A percentile compares a stretch with the other conserved stretches of the same genome.
phyloP scores from a whole-genome alignment of 2,797 vertebrate species.

The Pseudotriccus pelzelni region DNA sequence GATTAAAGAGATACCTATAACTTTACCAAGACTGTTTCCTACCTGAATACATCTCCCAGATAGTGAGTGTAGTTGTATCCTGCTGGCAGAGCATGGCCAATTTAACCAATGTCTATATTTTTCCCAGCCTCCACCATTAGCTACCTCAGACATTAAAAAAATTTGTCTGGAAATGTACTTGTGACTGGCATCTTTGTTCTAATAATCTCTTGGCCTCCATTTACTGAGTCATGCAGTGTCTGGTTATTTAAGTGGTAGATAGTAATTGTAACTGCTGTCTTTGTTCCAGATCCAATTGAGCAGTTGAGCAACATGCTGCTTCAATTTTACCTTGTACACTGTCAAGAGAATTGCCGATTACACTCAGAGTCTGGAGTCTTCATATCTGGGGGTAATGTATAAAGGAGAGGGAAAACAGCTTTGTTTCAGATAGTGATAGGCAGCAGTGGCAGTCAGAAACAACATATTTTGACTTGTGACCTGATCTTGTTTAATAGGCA shows the following conservation, averaged over 20 bases:
- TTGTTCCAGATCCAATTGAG: slow-evolving; percentile 53
- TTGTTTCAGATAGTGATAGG: slow-evolving; percentile 48
- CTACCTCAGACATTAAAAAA: background rate
- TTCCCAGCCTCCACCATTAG: background rate
- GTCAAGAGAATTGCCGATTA: slow-evolving; percentile 73
- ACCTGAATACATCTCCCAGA: background rate
- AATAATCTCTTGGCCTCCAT: background rate
- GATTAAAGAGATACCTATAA: background rate
- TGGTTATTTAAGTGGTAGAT: slow-evolving; percentile 46
- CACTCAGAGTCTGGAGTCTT: slow-evolving; percentile 56
- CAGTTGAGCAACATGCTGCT: slow-evolving; percentile 46
- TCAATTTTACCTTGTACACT: slow-evolving; percentile 68
- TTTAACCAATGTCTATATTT: background rate
- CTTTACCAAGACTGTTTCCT: background rate
- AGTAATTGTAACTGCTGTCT: slow-evolving; percentile 22
- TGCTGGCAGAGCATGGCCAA: background rate
- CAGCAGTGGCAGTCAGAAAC: slow-evolving; percentile 40
- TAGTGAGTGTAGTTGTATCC: background rate
- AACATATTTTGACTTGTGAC: slow-evolving; percentile 53
- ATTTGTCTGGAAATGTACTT: background rate
- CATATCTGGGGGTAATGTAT: slow-evolving; percentile 13
- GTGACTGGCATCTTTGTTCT: background rate
- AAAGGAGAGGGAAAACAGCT: slow-evolving; percentile 63
- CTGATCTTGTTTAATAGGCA: background rate
- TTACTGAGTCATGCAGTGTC: background rate